A percentile compares a stretch with the other conserved stretches of the same genome.
phyloP scores from a whole-genome alignment of 2,797 vertebrate species.

The Cyclura pinguis region DNA sequence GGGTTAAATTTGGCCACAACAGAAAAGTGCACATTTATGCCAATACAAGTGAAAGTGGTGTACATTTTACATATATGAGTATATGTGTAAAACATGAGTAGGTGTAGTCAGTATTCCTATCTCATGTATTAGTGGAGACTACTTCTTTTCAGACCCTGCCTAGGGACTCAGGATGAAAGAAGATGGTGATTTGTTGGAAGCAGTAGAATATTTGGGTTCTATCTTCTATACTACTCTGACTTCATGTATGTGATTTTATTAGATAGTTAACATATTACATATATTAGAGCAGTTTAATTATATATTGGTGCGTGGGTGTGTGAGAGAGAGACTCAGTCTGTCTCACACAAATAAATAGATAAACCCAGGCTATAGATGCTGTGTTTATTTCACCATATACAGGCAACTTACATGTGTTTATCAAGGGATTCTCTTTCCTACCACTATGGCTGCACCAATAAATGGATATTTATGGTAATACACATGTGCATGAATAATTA shows the following conservation, averaged over 20 bases:
- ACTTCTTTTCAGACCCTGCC: not conserved
- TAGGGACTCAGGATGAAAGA: no score
- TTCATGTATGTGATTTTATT: not conserved
- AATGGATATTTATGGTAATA: not conserved
- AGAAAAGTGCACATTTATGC: not conserved
- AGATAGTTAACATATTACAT: not conserved
- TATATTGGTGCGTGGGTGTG: not conserved
- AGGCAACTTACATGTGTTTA: not conserved
- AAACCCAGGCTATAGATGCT: not conserved
- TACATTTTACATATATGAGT: not conserved
- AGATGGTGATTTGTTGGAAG: not conserved
- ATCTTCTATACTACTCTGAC: not conserved
- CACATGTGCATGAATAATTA: not conserved
- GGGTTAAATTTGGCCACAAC: not conserved
- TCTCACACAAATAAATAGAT: not conserved
- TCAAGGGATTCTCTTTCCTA: not conserved
- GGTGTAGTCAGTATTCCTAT: not conserved
- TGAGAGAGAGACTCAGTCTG: not conserved
- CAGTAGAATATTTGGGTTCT: not conserved
- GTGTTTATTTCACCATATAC: not conserved
- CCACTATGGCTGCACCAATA: not conserved
- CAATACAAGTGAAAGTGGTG: no score
- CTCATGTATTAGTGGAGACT: not conserved
- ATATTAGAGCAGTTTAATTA: not conserved
- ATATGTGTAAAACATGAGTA: not conserved